phyloP scores from a whole-genome alignment of 2,888 invertebrate species.

The Alviniconcha strummeri region DNA sequence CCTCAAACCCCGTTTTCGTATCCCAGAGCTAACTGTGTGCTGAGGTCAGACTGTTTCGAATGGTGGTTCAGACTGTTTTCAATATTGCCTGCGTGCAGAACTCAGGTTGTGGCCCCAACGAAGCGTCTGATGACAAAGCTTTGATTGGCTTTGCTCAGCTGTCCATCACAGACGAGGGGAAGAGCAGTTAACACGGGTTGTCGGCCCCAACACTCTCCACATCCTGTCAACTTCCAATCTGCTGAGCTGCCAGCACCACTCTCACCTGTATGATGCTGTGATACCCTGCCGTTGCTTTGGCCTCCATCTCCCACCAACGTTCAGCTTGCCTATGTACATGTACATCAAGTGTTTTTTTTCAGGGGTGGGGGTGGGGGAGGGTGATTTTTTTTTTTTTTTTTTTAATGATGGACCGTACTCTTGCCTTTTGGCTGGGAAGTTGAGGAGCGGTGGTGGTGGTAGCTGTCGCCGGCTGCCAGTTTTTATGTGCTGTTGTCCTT shows the following conservation, averaged over 20 bases:
- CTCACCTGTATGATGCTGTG: slow-evolving; percentile 3
- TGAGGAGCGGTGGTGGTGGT: no score
- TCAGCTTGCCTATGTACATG: background rate
- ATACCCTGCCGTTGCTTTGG: background rate
- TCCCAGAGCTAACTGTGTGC: no score
- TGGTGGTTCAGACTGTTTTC: no score
- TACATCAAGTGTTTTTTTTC: background rate
- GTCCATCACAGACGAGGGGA: slow-evolving; percentile 55
- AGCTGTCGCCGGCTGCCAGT: no score
- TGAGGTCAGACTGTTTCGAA: no score
- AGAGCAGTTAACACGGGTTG: slow-evolving; percentile 28
- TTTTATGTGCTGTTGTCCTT: no score
- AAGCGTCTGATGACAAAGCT: slow-evolving; percentile 93
- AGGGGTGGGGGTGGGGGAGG: background rate
- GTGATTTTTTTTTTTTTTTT: background rate
- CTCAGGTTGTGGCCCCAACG: slow-evolving; percentile 79
- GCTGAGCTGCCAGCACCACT: background rate
- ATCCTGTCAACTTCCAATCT: slow-evolving; percentile 10
- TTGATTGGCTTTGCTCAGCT: slow-evolving; percentile 98
- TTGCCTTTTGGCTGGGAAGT: no score
- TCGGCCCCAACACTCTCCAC: background rate
- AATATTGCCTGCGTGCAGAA: slow-evolving; percentile 66
- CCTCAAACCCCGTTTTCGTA: no score
- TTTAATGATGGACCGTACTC: no score
- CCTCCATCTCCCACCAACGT: background rate